A percentile compares a stretch with the other conserved stretches of the same genome.
Evolutionary conservation across 1,140 invertebrate genomes (phyloP).

Genomic region (Sipha flava): DNA sequence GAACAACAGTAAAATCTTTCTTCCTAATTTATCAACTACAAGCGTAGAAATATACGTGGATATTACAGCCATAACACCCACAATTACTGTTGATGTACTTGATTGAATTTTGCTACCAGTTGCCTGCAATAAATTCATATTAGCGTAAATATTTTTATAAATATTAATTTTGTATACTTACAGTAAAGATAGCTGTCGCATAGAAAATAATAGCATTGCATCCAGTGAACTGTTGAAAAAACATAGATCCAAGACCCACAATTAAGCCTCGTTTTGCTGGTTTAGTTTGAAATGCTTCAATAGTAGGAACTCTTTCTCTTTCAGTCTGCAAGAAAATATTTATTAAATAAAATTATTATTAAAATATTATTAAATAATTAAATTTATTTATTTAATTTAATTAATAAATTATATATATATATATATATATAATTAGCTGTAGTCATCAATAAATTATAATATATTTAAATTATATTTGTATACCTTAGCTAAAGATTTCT

Average conservation of each 20-base stretch:
- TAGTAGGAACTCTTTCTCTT: slow-evolving; percentile 45
- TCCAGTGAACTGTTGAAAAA: slow-evolving; percentile 76
- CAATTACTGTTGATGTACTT: slow-evolving; percentile 57
- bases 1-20: slow-evolving; percentile 58
- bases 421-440: no score
- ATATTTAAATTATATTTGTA: no score
- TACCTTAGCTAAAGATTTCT: not conserved
- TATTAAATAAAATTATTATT: not conserved
- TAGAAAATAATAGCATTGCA: slow-evolving; percentile 8
- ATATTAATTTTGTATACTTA: not conserved
- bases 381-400: no score
- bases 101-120: slow-evolving; percentile 51
- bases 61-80: slow-evolving; percentile 68
- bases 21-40: slow-evolving; percentile 60
- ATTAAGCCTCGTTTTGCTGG: slow-evolving; percentile 58
- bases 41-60: slow-evolving; percentile 59
- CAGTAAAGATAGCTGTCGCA: not conserved
- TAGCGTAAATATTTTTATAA: not conserved
- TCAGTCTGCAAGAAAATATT: slow-evolving; percentile 33
- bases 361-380: not conserved
- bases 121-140: slow-evolving; percentile 38
- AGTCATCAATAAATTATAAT: no score
- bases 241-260: slow-evolving; percentile 68
- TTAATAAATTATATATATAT: no score
- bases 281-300: slow-evolving; percentile 50